Conservation (phyloP, 2,113 vertebrate species). For the Oplegnathus fasciatus region DNA sequence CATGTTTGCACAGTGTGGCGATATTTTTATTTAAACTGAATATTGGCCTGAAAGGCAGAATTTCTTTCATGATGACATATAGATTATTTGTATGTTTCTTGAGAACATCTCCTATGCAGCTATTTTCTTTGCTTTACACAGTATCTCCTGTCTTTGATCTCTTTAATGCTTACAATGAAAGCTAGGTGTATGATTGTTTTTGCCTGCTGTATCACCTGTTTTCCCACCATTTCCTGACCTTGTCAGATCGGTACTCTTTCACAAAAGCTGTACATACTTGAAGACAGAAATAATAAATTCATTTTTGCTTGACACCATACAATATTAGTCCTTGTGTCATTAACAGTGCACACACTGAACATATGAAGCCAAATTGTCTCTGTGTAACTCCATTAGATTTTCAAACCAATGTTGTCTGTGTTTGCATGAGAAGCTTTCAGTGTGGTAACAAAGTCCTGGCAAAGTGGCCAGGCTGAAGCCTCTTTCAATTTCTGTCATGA, state of each 20-base stretch:
- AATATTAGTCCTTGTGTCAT: constrained; percentile 21
- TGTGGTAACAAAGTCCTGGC: too few species aligned
- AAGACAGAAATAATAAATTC: constrained; percentile 87
- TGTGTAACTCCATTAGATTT: background rate
- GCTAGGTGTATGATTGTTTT: constrained; percentile 78
- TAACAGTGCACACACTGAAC: background rate
- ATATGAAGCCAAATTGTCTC: background rate
- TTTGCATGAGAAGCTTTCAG: background rate
- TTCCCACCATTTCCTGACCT: constrained; percentile 77
- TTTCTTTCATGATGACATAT: constrained; percentile 38
- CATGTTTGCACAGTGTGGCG: constrained; percentile 77
- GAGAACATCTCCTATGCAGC: constrained; percentile 75
- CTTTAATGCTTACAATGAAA: constrained; percentile 80
- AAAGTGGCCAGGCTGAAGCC: background rate
- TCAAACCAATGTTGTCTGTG: too few species aligned
- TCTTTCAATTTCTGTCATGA: too few species aligned
- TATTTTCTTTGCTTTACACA: constrained; percentile 82
- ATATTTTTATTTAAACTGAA: constrained; percentile 84
- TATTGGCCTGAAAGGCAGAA: constrained; percentile 84
- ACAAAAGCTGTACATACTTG: constrained; percentile 88
- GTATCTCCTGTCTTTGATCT: constrained; percentile 54
- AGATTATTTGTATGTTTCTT: constrained; percentile 65
- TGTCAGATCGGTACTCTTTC: constrained; percentile 80
- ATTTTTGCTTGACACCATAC: constrained; percentile 89
- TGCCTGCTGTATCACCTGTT: constrained; percentile 82